Percentiles rank a stretch among this genome's conserved stretches.
phyloP scores from a whole-genome alignment of 2,888 invertebrate species.

The Macropis europaea region DNA sequence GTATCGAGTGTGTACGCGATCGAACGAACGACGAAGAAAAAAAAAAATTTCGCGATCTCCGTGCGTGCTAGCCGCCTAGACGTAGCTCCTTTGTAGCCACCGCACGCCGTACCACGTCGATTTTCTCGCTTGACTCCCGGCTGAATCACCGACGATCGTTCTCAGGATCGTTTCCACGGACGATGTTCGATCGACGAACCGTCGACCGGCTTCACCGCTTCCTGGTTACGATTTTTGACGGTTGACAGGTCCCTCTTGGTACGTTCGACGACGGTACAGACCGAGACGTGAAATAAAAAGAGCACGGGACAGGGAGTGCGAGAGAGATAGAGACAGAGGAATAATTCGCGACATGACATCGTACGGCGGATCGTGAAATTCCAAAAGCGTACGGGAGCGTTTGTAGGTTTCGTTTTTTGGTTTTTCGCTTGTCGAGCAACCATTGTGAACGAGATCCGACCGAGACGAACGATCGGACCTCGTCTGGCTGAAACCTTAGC shows the following conservation, averaged over 20 bases:
- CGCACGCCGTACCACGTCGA: constrained; percentile 40
- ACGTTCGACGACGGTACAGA: constrained; percentile 46
- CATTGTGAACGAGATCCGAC: neutral
- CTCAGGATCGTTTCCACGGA: constrained; percentile 17
- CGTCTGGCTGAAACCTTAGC: constrained; percentile 46
- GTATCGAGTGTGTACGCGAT: constrained; percentile 13
- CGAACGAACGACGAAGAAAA: too few relatives aligned
- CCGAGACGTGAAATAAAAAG: constrained; percentile 42
- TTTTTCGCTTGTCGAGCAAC: constrained; percentile 5
- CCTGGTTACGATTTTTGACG: constrained; percentile 42
- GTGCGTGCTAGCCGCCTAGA: constrained; percentile 21
- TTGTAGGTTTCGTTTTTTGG: constrained; percentile 6
- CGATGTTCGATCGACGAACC: neutral
- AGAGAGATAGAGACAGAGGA: constrained; percentile 34
- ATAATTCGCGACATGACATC: constrained; percentile 54
- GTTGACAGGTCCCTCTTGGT: constrained; percentile 53
- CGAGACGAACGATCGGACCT: constrained; percentile 30
- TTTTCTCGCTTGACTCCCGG: constrained; percentile 21
- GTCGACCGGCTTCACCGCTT: constrained; percentile 32
- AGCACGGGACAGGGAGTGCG: constrained; percentile 6
- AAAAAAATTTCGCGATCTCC: constrained; percentile 12
- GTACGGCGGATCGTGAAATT: constrained; percentile 49
- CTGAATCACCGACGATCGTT: constrained; percentile 22
- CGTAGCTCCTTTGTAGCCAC: constrained; percentile 40
- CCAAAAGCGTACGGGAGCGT: constrained; percentile 21